A percentile compares a stretch with the other conserved stretches of the same genome.
Evolutionary conservation across 2,113 vertebrate species (phyloP).

Genomic region (Pollachius pollachius): DNA sequence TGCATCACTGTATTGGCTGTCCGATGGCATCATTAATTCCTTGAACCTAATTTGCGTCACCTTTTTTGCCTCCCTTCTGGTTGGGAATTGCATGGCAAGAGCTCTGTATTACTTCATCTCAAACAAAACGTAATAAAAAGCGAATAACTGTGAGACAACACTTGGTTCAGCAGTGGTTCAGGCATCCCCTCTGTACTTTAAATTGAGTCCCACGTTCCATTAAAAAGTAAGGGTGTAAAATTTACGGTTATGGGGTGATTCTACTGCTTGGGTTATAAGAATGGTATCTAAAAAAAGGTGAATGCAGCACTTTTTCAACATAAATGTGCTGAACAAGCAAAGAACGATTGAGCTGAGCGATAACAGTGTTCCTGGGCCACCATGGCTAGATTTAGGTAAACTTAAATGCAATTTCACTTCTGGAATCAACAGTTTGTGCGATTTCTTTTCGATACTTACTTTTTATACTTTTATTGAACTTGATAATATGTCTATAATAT

Average conservation of each 20-base stretch:
- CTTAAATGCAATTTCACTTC: too few species aligned
- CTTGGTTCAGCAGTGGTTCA: neutral
- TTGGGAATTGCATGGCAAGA: constrained; percentile 14
- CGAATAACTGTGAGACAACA: constrained; percentile 18
- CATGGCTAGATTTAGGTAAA: too few species aligned
- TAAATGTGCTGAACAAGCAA: too few species aligned
- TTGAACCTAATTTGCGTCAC: constrained; percentile 44
- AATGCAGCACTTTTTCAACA: neutral
- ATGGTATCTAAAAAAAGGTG: neutral
- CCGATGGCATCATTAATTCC: constrained; percentile 50
- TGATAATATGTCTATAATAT: too few species aligned
- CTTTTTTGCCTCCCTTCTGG: constrained; percentile 16
- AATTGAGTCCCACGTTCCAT: neutral
- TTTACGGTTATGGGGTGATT: neutral
- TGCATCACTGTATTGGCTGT: constrained; percentile 43
- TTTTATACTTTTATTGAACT: too few species aligned
- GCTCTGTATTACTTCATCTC: neutral
- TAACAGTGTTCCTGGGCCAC: too few species aligned
- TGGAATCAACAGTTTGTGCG: too few species aligned
- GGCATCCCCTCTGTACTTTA: neutral
- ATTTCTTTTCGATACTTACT: too few species aligned
- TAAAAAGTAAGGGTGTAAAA: too few species aligned
- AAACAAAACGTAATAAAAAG: constrained; percentile 14
- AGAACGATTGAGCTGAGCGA: too few species aligned
- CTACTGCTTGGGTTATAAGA: neutral